A percentile compares a stretch with the other conserved stretches of the same genome.
Evolutionary conservation across 2,113 vertebrate genomes (phyloP).

Genomic region (Eonycteris spelaea): DNA sequence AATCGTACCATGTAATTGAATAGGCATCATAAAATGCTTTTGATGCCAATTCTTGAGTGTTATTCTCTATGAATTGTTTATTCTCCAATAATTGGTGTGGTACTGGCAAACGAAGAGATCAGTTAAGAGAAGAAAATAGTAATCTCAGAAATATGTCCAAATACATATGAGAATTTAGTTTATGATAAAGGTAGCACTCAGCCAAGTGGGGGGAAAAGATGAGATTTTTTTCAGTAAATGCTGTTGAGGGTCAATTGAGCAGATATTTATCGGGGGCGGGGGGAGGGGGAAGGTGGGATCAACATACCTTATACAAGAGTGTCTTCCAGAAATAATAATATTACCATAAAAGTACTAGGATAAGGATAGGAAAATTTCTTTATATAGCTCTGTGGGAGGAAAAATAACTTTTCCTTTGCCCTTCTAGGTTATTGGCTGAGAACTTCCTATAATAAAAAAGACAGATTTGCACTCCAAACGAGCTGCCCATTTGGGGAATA

Average conservation of each 20-base stretch:
- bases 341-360: background rate
- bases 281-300: background rate
- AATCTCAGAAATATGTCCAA: background rate
- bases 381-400: background rate
- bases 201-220: background rate
- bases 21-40: background rate
- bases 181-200: slow-evolving; percentile 5
- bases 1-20: background rate
- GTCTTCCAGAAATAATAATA: background rate
- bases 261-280: background rate
- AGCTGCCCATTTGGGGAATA: too few relatives aligned
- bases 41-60: background rate
- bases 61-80: background rate
- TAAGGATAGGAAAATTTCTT: slow-evolving; percentile 10
- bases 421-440: background rate
- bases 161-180: slow-evolving; percentile 6
- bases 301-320: background rate
- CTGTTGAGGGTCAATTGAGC: background rate
- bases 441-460: background rate
- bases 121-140: background rate
- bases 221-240: background rate
- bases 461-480: background rate
- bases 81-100: background rate
- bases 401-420: background rate
- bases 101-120: background rate